Conservation (phyloP, 2,113 vertebrate genomes). For the Malurus cyaneus region DNA sequence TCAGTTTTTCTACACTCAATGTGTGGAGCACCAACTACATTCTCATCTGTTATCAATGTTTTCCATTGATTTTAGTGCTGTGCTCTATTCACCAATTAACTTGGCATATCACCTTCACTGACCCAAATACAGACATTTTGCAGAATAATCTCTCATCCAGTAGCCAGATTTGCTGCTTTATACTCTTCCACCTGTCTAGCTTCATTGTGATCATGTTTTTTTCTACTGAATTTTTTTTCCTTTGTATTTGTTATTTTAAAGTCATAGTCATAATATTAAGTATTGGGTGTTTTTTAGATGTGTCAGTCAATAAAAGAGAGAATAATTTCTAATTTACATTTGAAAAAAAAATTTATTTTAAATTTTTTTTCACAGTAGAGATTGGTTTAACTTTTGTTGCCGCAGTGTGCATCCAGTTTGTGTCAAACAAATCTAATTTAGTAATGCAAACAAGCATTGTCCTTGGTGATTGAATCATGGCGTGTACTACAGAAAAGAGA, state of each 20-base stretch:
- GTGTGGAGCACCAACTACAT: neutral
- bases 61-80: conserved; percentile 14
- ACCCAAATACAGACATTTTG: conserved; percentile 18
- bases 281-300: neutral
- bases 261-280: neutral
- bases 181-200: conserved; percentile 41
- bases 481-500: neutral
- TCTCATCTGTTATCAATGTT: neutral
- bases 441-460: neutral
- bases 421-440: conserved; percentile 21
- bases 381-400: conserved; percentile 3
- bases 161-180: conserved; percentile 19
- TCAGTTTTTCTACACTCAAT: neutral
- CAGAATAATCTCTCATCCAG: conserved; percentile 1
- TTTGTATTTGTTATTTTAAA: conserved; percentile 2
- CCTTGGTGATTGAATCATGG: neutral
- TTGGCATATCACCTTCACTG: conserved; percentile 25
- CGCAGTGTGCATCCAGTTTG: neutral
- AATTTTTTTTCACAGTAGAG: neutral
- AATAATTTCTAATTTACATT: conserved; percentile 9
- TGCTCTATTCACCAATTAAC: conserved; percentile 28
- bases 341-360: conserved; percentile 27
- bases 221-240: neutral
- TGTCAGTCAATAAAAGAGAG: neutral
- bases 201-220: neutral